Percentiles rank a stretch among this genome's conserved stretches.
Evolutionary conservation across 2,888 invertebrate species (phyloP).

Genomic region (Drosophila fungiperda): DNA sequence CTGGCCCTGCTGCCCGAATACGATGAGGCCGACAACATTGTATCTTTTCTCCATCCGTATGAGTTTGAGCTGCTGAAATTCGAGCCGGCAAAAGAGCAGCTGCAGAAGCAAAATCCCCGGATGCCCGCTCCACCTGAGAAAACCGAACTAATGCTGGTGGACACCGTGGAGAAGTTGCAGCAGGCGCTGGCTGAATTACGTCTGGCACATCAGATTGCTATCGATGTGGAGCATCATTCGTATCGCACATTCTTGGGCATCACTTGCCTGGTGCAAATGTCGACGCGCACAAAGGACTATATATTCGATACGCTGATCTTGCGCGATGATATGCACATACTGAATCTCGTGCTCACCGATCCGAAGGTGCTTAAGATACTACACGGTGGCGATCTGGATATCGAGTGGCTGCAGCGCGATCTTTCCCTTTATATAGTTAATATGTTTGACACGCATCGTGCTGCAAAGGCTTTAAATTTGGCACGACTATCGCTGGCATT

Average conservation of each 20-base stretch:
- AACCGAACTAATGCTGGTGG: slow-evolving; percentile 90
- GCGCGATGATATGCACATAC: slow-evolving; percentile 91
- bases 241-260: slow-evolving; percentile 97
- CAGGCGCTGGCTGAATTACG: slow-evolving; percentile 89
- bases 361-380: slow-evolving; percentile 96
- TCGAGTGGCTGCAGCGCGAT: slow-evolving; percentile 98
- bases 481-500: slow-evolving; percentile 91
- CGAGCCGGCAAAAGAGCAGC: slow-evolving; percentile 86
- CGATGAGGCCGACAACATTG: slow-evolving; percentile 87
- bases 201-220: slow-evolving; percentile 90
- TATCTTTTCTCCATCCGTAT: slow-evolving; percentile 95
- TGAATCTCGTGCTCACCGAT: slow-evolving; percentile 96
- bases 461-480: slow-evolving; percentile 90
- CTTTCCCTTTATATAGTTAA: slow-evolving; percentile 97
- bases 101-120: slow-evolving; percentile 85
- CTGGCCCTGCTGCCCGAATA: slow-evolving; percentile 90
- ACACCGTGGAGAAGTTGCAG: slow-evolving; percentile 88
- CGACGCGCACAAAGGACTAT: slow-evolving; percentile 92
- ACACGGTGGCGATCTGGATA: slow-evolving; percentile 95
- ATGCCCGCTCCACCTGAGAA: slow-evolving; percentile 86
- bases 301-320: slow-evolving; percentile 94
- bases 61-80: slow-evolving; percentile 92
- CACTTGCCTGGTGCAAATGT: slow-evolving; percentile 98
- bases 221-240: slow-evolving; percentile 97
- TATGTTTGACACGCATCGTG: slow-evolving; percentile 98